Evolutionary conservation across 1,140 invertebrate species (phyloP).

Genomic region (Papilio polytes): DNA sequence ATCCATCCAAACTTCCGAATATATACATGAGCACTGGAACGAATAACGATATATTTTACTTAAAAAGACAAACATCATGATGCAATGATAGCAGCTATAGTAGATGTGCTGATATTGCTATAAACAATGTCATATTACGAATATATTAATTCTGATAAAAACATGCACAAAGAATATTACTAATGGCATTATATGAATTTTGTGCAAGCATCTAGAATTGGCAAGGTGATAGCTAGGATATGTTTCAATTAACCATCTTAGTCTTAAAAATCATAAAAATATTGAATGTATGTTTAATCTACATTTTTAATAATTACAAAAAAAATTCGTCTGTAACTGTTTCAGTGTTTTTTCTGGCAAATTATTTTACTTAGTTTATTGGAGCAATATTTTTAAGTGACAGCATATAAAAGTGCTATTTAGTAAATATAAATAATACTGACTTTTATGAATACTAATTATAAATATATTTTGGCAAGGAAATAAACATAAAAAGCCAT

Average conservation of each 20-base stretch:
- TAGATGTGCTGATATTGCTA: too few species aligned
- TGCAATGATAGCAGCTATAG: too few species aligned
- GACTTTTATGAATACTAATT: constrained; percentile 6
- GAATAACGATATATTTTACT: too few species aligned
- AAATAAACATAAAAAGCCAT: constrained; percentile 11
- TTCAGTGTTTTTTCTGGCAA: neutral
- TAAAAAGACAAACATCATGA: too few species aligned
- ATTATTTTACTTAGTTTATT: neutral
- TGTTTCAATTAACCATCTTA: neutral
- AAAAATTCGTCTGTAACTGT: neutral
- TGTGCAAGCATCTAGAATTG: constrained; percentile 24
- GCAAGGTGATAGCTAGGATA: constrained; percentile 13
- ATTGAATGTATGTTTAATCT: neutral
- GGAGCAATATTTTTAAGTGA: neutral
- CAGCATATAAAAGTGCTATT: neutral
- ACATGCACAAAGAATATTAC: neutral
- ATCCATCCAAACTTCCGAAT: neutral
- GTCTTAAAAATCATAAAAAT: neutral
- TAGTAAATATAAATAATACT: neutral
- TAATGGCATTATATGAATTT: neutral
- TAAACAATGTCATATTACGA: neutral
- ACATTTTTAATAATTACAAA: neutral
- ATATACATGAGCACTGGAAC: too few species aligned
- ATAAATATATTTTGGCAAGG: constrained; percentile 29
- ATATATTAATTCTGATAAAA: neutral